Evolutionary conservation across 1,140 invertebrate species (phyloP).

Genomic region (Heliconius hewitsoni): DNA sequence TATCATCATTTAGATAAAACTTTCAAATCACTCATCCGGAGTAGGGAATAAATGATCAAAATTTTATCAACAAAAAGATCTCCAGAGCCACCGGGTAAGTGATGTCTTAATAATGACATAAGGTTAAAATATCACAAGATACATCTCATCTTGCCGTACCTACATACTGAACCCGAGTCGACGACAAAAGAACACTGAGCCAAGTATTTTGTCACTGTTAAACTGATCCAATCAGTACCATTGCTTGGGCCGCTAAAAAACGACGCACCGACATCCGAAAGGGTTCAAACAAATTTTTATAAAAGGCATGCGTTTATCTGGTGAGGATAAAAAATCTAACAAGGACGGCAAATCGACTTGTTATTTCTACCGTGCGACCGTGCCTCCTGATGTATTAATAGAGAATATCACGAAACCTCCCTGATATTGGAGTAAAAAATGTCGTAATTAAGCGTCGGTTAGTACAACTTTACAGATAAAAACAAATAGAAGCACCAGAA

Average conservation of each 20-base stretch:
- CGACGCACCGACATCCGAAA: slow-evolving; percentile 52
- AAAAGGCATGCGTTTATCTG: slow-evolving; percentile 64
- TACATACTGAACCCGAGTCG: slow-evolving; percentile 57
- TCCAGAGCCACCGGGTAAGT: slow-evolving; percentile 75
- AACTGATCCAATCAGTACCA: slow-evolving; percentile 67
- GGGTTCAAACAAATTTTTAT: slow-evolving; percentile 71
- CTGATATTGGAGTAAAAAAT: slow-evolving; percentile 49
- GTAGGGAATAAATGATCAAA: slow-evolving; percentile 67
- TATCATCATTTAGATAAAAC: slow-evolving; percentile 34
- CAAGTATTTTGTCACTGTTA: slow-evolving; percentile 78
- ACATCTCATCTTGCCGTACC: slow-evolving; percentile 56
- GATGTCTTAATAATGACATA: slow-evolving; percentile 79
- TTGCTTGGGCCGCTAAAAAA: slow-evolving; percentile 52
- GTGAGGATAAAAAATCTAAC: slow-evolving; percentile 43
- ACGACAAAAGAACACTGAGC: slow-evolving; percentile 69
- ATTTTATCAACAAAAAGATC: slow-evolving; percentile 69
- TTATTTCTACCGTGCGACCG: slow-evolving; percentile 29
- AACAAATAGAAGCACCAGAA: slow-evolving; percentile 44
- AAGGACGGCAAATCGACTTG: slow-evolving; percentile 30
- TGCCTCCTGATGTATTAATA: slow-evolving; percentile 51
- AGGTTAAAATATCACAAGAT: slow-evolving; percentile 73
- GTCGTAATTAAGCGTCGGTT: slow-evolving; percentile 48
- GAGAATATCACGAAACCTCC: slow-evolving; percentile 55
- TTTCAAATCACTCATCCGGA: slow-evolving; percentile 53
- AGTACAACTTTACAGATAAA: slow-evolving; percentile 36